phyloP scores from a whole-genome alignment of 2,888 invertebrate genomes.

The Coleophora flavipennella region DNA sequence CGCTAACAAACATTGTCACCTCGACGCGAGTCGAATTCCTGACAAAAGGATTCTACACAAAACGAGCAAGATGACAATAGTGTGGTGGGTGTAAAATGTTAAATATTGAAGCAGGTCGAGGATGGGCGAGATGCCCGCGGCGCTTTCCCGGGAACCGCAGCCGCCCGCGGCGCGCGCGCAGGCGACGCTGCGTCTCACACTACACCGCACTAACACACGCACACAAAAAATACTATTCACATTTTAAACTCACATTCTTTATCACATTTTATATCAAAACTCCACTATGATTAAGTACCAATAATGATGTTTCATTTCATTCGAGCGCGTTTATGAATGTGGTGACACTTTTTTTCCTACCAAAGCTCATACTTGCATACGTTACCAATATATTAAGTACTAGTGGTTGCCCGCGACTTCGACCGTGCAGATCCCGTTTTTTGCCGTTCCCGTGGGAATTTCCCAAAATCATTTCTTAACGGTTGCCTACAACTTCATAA shows the following conservation, averaged over 20 bases:
- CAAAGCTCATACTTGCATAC: not conserved
- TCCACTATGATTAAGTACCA: constrained; percentile 64
- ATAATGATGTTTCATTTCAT: constrained; percentile 69
- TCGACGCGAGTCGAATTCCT: constrained; percentile 51
- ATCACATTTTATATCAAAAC: constrained; percentile 60
- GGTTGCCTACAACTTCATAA: no score
- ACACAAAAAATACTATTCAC: constrained; percentile 57
- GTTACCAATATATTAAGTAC: no score
- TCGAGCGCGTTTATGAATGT: constrained; percentile 38
- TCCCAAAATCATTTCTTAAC: no score
- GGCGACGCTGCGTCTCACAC: constrained; percentile 66
- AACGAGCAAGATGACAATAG: constrained; percentile 49
- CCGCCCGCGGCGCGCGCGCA: constrained; percentile 58
- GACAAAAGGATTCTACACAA: constrained; percentile 56
- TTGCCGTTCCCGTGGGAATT: no score
- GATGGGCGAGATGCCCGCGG: constrained; percentile 22
- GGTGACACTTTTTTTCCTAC: constrained; percentile 44
- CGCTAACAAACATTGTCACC: constrained; percentile 68
- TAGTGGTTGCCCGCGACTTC: no score
- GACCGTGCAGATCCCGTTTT: no score
- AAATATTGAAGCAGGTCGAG: constrained; percentile 60
- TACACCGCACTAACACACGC: constrained; percentile 26
- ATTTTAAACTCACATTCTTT: constrained; percentile 39
- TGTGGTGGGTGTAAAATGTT: constrained; percentile 62
- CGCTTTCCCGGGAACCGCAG: constrained; percentile 63